Conservation (phyloP, 2,888 invertebrate species). For the Caenorhabditis sp. region DNA sequence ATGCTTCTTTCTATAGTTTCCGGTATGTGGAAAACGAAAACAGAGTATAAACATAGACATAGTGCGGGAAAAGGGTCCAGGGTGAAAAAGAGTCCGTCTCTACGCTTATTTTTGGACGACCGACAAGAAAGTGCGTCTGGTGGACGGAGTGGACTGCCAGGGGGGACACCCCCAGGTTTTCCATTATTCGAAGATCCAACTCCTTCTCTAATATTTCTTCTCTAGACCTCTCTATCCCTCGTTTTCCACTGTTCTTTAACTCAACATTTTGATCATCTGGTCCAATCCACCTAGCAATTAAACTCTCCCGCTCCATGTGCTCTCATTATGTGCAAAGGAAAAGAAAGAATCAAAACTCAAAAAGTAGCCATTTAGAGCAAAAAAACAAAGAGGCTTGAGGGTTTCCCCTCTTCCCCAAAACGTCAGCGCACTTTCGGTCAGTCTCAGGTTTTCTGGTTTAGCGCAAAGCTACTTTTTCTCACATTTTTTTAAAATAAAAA, state of each 20-base stretch:
- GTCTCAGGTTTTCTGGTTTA: too few species aligned
- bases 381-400: slow-evolving; percentile 3
- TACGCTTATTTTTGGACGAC: slow-evolving; percentile 36
- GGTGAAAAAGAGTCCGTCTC: slow-evolving; percentile 28
- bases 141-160: background rate
- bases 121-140: slow-evolving; percentile 36
- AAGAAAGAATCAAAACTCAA: slow-evolving; percentile 30
- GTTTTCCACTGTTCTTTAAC: background rate
- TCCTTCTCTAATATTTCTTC: slow-evolving; percentile 7
- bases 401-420: background rate
- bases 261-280: slow-evolving; percentile 27
- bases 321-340: slow-evolving; percentile 21
- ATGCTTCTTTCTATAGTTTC: slow-evolving; percentile 39
- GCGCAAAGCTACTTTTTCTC: too few species aligned
- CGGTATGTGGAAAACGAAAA: slow-evolving; percentile 31
- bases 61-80: slow-evolving; percentile 10
- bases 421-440: too few species aligned
- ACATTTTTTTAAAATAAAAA: background rate
- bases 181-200: slow-evolving; percentile 15
- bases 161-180: slow-evolving; percentile 34
- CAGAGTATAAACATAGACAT: slow-evolving; percentile 30
- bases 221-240: background rate
- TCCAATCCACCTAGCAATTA: slow-evolving; percentile 20
- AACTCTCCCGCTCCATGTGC: slow-evolving; percentile 23
- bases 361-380: background rate